A percentile compares a stretch with the other conserved stretches of the same genome.
These are phyloP conservation scores for Melanotaenia trifasciata DNA, from an alignment of 2,797 vertebrate genomes.

Conservation along the genomic window DNA sequence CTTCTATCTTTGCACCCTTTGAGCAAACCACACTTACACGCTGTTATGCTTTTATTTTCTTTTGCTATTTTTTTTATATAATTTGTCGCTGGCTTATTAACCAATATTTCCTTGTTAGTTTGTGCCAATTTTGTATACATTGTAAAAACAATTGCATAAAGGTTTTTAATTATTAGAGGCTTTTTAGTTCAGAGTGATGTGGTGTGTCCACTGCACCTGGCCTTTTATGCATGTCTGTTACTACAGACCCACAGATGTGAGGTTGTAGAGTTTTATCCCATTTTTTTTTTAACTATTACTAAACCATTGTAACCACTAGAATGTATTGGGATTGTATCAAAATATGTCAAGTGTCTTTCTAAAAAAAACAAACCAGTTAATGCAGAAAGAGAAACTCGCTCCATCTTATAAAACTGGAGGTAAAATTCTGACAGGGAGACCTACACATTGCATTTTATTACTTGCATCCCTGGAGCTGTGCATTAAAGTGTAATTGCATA, in stretches of 20 bases:
- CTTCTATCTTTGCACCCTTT: conserved; percentile 46
- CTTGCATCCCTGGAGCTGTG: conserved; percentile 49
- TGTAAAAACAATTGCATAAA: conserved; percentile 71
- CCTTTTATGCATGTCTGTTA: conserved; percentile 75
- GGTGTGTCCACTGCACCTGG: conserved; percentile 64
- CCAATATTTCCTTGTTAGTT: conserved; percentile 75
- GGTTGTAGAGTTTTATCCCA: conserved; percentile 54
- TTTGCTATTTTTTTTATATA: conserved; percentile 48
- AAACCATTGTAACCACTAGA: conserved; percentile 88
- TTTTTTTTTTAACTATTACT: conserved; percentile 48
- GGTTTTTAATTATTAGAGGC: conserved; percentile 71
- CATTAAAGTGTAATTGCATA: conserved; percentile 15
- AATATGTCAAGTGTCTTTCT: conserved; percentile 79
- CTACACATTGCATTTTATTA: conserved; percentile 75
- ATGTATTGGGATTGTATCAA: conserved; percentile 86
- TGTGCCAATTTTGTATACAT: conserved; percentile 80
- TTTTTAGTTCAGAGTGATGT: conserved; percentile 71
- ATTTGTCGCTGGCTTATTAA: conserved; percentile 74
- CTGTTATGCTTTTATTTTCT: conserved; percentile 35
- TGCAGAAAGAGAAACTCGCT: conserved; percentile 72
- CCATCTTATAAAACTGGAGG: conserved; percentile 70
- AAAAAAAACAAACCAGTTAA: conserved; percentile 56
- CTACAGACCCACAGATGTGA: conserved; percentile 59
- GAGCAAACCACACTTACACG: conserved; percentile 52
- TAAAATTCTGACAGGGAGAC: conserved; percentile 50